Percentiles rank a stretch among this genome's conserved stretches.
phyloP scores from a whole-genome alignment of 2,113 vertebrate species.

The Tragelaphus scriptus region DNA sequence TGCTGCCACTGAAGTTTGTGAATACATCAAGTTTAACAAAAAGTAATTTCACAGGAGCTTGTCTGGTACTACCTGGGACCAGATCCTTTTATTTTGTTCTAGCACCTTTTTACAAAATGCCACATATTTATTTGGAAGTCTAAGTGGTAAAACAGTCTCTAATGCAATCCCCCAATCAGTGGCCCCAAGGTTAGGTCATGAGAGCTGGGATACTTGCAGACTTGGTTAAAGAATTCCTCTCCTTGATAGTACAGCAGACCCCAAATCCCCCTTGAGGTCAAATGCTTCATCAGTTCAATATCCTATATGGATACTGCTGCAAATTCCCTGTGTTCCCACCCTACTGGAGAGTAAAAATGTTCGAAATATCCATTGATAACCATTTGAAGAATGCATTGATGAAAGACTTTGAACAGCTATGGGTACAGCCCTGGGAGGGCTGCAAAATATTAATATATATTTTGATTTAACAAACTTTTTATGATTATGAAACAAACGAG shows the following conservation, averaged over 20 bases:
- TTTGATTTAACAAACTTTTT: not conserved
- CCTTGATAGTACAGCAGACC: not conserved
- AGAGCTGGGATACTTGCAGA: not conserved
- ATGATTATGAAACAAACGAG: not conserved
- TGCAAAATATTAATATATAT: not conserved
- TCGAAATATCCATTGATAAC: not conserved
- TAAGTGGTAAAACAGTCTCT: not conserved
- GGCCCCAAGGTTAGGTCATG: not conserved
- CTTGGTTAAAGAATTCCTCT: not conserved
- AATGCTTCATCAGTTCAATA: not conserved
- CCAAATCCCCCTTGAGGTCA: not conserved
- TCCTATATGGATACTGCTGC: not conserved
- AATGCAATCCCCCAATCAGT: not conserved
- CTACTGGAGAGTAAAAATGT: not conserved
- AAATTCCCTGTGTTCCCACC: not conserved
- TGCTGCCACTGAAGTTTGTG: not conserved
- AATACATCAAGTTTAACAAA: not conserved
- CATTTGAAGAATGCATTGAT: not conserved
- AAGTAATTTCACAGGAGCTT: not conserved
- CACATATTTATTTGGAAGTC: not conserved
- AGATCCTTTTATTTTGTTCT: not conserved
- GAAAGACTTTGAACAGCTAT: not conserved
- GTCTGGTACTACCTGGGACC: not conserved
- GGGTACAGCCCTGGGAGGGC: not conserved
- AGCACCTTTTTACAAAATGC: conserved; percentile 18